These are phyloP conservation scores for Drosophila repletoides DNA, from an alignment of 1,140 invertebrate genomes.

Conservation along the genomic window DNA sequence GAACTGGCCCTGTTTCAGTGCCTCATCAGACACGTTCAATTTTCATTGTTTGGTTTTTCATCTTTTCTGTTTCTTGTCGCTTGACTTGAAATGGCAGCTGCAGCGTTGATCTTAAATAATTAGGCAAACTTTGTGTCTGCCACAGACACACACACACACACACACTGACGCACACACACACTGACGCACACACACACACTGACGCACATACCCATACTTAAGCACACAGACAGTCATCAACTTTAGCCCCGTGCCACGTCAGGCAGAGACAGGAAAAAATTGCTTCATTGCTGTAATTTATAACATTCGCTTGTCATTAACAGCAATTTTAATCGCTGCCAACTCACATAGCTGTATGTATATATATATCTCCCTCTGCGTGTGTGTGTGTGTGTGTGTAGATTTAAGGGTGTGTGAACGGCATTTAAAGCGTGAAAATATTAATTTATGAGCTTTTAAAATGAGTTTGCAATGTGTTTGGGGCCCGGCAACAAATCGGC, in stretches of 20 bases:
- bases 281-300: conserved; percentile 78
- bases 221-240: conserved; percentile 28
- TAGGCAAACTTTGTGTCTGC: conserved; percentile 69
- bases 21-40: conserved; percentile 48
- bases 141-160: conserved; percentile 43
- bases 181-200: conserved; percentile 1
- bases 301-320: conserved; percentile 80
- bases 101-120: conserved; percentile 73
- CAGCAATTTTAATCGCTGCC: conserved; percentile 73
- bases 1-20: not conserved
- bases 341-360: conserved; percentile 40
- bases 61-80: conserved; percentile 30
- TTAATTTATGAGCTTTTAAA: conserved; percentile 75
- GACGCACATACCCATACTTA: not conserved
- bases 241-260: conserved; percentile 12
- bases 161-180: conserved; percentile 18
- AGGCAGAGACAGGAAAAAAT: conserved; percentile 49
- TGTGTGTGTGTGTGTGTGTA: conserved; percentile 15
- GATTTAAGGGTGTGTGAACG: conserved; percentile 52
- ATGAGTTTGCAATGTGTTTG: conserved; percentile 23
- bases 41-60: conserved; percentile 67
- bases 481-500: conserved; percentile 47
- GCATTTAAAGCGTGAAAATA: conserved; percentile 79
- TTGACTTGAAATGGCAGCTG: conserved; percentile 57
- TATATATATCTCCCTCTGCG: conserved; percentile 4